Percentiles rank a stretch among this genome's conserved stretches.
These are phyloP conservation scores for Eueremaeus valkanovi DNA, from an alignment of 2,888 invertebrate genomes.

Conservation along the genomic window DNA sequence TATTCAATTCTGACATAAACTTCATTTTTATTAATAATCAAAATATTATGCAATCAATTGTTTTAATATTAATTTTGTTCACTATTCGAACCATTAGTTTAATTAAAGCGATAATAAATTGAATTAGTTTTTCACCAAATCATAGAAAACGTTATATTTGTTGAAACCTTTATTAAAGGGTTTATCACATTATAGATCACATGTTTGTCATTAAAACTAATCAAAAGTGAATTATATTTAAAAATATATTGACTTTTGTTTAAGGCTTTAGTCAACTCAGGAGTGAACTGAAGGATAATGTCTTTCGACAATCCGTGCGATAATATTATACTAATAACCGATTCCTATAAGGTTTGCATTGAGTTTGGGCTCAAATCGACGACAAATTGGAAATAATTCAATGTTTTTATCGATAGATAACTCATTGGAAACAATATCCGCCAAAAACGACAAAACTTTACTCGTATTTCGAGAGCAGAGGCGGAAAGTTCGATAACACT, in stretches of 20 bases:
- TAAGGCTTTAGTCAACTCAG: not conserved
- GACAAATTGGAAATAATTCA: not conserved
- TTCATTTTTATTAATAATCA: too few species aligned
- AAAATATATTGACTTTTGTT: not conserved
- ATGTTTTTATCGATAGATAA: not conserved
- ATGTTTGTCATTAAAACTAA: not conserved
- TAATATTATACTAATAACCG: slow-evolving; percentile 24
- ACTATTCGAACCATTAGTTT: too few species aligned
- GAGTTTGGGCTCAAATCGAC: not conserved
- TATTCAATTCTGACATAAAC: too few species aligned
- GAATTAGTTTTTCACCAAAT: too few species aligned
- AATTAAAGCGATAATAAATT: too few species aligned
- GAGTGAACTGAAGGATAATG: not conserved
- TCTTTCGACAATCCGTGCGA: slow-evolving; percentile 24
- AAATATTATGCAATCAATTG: too few species aligned
- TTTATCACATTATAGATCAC: not conserved
- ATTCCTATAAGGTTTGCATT: slow-evolving; percentile 25
- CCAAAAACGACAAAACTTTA: slow-evolving; percentile 33
- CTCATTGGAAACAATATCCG: slow-evolving; percentile 35
- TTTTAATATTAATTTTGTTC: too few species aligned
- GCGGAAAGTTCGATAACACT: slow-evolving; percentile 11
- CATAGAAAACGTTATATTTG: slow-evolving; percentile 9
- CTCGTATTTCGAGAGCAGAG: slow-evolving; percentile 31
- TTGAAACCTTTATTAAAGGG: not conserved
- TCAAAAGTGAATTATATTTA: not conserved